Percentiles rank a stretch among this genome's conserved stretches.
Conservation (phyloP, 2,113 vertebrate genomes). For the Thalassarche chlororhynchos region DNA sequence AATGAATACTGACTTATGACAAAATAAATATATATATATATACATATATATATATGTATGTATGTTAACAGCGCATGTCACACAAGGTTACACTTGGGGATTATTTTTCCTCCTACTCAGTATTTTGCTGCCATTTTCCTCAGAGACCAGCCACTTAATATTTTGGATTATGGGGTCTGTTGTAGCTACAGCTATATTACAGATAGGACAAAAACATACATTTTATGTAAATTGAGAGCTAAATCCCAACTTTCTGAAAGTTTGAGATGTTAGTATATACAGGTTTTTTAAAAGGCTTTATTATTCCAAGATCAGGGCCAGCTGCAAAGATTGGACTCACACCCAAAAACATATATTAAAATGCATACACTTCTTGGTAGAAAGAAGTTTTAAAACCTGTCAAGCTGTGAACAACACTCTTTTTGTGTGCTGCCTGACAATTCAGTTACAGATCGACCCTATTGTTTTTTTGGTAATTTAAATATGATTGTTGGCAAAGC, state of each 20-base stretch:
- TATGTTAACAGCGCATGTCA: not conserved
- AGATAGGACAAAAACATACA: not conserved
- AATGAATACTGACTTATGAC: not conserved
- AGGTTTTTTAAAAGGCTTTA: not conserved
- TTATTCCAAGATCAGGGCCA: constrained; percentile 23
- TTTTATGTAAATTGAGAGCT: not conserved
- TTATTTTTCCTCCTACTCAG: not conserved
- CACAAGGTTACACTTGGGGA: not conserved
- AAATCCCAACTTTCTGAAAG: not conserved
- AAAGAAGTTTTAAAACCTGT: constrained; percentile 66
- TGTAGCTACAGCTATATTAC: not conserved
- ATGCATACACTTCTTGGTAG: constrained; percentile 64
- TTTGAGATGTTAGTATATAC: not conserved
- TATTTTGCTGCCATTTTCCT: not conserved
- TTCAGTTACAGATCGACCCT: constrained; percentile 53
- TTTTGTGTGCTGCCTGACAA: constrained; percentile 62
- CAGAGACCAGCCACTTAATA: not conserved
- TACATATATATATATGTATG: no score
- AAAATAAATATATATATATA: not conserved
- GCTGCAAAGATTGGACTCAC: constrained; percentile 9
- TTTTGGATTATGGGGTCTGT: not conserved
- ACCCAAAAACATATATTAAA: constrained; percentile 54
- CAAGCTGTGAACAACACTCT: constrained; percentile 60
- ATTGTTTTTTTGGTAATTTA: constrained; percentile 64
- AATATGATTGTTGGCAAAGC: constrained; percentile 66